Evolutionary conservation across 1,140 invertebrate genomes (phyloP), one percentile per base, ranked within the genome.

Genomic region (Aleiodes sp.): DNA sequence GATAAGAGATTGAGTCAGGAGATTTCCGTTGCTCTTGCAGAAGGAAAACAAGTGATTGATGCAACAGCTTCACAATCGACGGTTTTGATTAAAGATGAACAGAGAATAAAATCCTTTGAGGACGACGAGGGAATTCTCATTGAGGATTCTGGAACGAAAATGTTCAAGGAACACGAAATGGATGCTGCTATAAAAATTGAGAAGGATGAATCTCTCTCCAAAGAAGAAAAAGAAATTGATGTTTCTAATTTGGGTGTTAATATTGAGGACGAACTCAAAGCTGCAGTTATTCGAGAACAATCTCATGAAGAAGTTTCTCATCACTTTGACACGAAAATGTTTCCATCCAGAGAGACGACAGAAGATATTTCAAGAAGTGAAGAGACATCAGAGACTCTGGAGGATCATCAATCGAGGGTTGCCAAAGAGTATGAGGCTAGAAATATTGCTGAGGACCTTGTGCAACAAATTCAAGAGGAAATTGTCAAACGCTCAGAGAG

Each of bases 401-500:
- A 81, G 59, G 76, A 81, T 2, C 70, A 71, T 63, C 74, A 80
- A 24, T 68, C 74, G 10, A 39, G 75, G 9, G 59, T 78, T 1
- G 67, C 74, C 2, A 81, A 83, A 60, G 78, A 84, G 56, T 74
- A 78, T 0, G 74, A 78, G 61, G 83, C 77, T 35, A 75, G 80
- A 1, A 76, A 78, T 31, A 78, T 84, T 56, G 82, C 82, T 1
- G 78, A 84, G 29, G 79, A 67, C 14, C 63, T 84, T 57, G 75
- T 85, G 7, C 77, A 84, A 9, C 82, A 82, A 16, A 84, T 85
- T 60, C 81, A 85, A 61, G 80, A 56, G 14, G 84, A 85, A 41
- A 79, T 84, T 10, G 74, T 78, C 4, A 80, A 37, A 9, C 78
- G 80, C 70, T 80, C 82, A 0, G 76, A 79, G 1, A 69, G 68